Percentiles rank a stretch among this genome's conserved stretches.
These are phyloP conservation scores for Entomobrya proxima DNA, from an alignment of 2,888 invertebrate genomes.

Conservation along the genomic window DNA sequence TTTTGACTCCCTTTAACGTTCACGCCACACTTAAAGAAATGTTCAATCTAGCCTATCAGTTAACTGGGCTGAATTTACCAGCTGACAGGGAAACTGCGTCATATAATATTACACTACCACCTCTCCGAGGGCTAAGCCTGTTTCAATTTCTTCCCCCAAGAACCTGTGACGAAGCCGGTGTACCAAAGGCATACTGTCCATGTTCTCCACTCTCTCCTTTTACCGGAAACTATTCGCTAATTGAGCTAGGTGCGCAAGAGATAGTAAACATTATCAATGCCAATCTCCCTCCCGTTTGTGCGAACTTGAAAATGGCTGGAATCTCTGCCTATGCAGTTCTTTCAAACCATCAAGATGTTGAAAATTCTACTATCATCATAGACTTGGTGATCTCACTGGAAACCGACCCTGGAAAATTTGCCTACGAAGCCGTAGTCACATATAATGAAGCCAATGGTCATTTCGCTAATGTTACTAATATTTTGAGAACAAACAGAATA, in stretches of 20 bases:
- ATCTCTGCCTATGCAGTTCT: slow-evolving; percentile 58
- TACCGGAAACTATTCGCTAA: slow-evolving; percentile 47
- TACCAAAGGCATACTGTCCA: slow-evolving; percentile 64
- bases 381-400: background rate
- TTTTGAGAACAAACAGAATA: background rate
- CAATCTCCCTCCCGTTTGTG: slow-evolving; percentile 54
- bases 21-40: slow-evolving; percentile 63
- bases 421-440: background rate
- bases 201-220: slow-evolving; percentile 59
- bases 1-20: slow-evolving; percentile 70
- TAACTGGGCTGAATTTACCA: background rate
- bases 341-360: background rate
- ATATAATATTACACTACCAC: background rate
- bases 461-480: background rate
- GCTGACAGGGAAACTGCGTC: background rate
- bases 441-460: too few relatives aligned
- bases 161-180: slow-evolving; percentile 65
- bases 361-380: background rate
- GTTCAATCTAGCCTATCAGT: background rate
- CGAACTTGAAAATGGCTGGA: slow-evolving; percentile 11
- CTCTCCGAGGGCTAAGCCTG: slow-evolving; percentile 42
- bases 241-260: slow-evolving; percentile 35
- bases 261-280: slow-evolving; percentile 61
- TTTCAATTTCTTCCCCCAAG: slow-evolving; percentile 58
- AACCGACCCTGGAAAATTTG: background rate